Base-by-base conservation (phyloP, 2,888 invertebrate genomes). In the Dasypolia templi region DNA sequence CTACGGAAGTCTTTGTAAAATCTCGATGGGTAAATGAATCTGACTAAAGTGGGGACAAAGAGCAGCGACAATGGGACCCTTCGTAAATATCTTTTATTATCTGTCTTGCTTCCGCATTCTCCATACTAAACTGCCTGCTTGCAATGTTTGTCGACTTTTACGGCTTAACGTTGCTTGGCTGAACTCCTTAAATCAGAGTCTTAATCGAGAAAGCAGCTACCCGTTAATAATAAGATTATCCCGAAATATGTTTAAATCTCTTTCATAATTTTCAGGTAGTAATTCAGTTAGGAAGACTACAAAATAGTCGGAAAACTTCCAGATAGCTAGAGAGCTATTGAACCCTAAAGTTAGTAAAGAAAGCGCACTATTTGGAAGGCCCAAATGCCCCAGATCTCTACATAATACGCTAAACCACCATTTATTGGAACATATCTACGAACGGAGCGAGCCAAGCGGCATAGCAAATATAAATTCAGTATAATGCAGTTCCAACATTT, bases 81-180 rank as follows among this genome's bases (percentile, higher is more conserved):
- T 88, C 75, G 91, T 90, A 92, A 93, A 92, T 91, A 92, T 90
- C 91, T 89, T 90, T 91, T 92, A 91, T 90, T 89, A 89, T 90
- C 86, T 83, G 82, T 79, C 84, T 84, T 85, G 83, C 85, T 89
- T 89, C 87, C 89, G 86, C 87, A 79, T 87, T 88, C 84, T 82
- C 71, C 32, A 67, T 74, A 65, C 76, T 84, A 77, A 65, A 72
- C 68, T 81, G 79, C 79, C 85, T 80, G 68, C 77, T 82, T 69
- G 72, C 80, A 82, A 86, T 89, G 85, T 90, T 89, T 89, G 77
- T 80, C 80, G 77, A 83, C 79, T 87, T 87, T 87, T 82, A 79
- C 79, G 75, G 79, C 85, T 87, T 83, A 86, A 79, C 77, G 81
- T 80, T 75, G 75, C 75, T 79, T 76, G 69, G 66, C 62, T 72